A percentile compares a stretch with the other conserved stretches of the same genome.
Conservation (phyloP, 2,797 vertebrate genomes). For the Setipinna tenuifilis region DNA sequence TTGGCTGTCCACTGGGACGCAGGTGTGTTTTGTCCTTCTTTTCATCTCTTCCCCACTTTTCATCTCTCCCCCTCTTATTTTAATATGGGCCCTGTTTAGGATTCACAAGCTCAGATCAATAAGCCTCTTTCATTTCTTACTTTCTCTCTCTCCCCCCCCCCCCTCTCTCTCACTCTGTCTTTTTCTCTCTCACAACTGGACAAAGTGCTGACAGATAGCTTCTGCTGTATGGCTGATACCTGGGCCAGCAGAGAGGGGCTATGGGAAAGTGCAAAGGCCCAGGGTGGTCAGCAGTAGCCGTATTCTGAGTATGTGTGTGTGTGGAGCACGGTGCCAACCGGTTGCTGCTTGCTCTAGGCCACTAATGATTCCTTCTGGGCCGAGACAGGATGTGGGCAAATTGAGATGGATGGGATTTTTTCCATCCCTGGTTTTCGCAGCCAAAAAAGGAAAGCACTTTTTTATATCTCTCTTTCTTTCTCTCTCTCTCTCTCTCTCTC, state of each 20-base stretch:
- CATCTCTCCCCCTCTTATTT: too few species aligned
- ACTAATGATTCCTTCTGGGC: constrained; percentile 46
- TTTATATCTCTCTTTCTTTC: neutral
- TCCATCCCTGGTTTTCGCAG: constrained; percentile 22
- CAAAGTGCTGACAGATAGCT: neutral
- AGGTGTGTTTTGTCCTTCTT: constrained; percentile 51
- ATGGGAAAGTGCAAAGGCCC: neutral
- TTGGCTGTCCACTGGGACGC: constrained; percentile 58
- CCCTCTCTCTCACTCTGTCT: neutral
- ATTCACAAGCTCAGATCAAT: constrained; percentile 70
- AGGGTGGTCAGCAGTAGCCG: constrained; percentile 1
- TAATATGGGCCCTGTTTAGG: constrained; percentile 68
- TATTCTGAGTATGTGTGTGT: constrained; percentile 24
- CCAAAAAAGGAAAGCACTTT: constrained; percentile 38
- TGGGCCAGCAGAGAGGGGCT: neutral
- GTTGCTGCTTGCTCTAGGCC: constrained; percentile 35
- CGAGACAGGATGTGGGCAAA: constrained; percentile 29
- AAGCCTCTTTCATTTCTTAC: constrained; percentile 72
- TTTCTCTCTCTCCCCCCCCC: constrained; percentile 39
- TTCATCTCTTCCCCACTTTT: constrained; percentile 57
- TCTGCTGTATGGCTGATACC: neutral
- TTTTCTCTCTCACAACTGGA: neutral
- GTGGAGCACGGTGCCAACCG: neutral
- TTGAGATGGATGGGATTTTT: constrained; percentile 54
- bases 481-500: neutral